Base-by-base conservation (phyloP, 1,140 invertebrate genomes). In the Halesus radiatus region DNA sequence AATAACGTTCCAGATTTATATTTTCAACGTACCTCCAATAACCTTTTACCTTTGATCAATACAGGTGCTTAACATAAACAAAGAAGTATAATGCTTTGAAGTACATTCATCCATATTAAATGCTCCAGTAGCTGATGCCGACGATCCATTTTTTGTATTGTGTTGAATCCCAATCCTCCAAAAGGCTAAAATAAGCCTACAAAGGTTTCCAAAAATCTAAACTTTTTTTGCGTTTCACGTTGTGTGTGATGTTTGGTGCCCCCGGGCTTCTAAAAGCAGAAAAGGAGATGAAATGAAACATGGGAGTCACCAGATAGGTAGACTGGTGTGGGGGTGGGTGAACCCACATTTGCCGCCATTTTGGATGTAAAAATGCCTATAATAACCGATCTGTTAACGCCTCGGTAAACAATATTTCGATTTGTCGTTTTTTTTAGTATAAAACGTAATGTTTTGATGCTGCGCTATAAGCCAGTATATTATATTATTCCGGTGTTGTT, bases 301-400 rank as follows among this genome's bases (percentile, higher is more conserved):
- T 16, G 62, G 62, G 22, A 16, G 62, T 22, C 3, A 13, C 13
- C 16, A 26, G 45, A 32, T 15, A 13, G 26, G 66, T 16, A 50
- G 45, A 10, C 26, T 7, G n/a, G 16, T 15, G n/a, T 15, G 5
- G 45, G 32, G 68, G 68, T 26, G 15, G 68, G 10, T 72, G 68
- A 72, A 20, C 45, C 23, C 68, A 53, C 68, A 72, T 72, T 72
- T 50, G 45, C 32, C 68, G 68, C 68, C 37, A 29, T 66, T 66
- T 15, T 22, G 10, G 16, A 22, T 29, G 62, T 66, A 66, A 66
- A 66, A 66, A 32, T 29, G 29, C 22, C 3, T 16, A 18, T 64
- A 66, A 66, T 66, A 32, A 66, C 62, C 62, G 1, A 66, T 32
- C 22, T 26, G 62, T n/a, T 7, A 66, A 26, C 23, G 22, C 37